Percentiles rank a stretch among this genome's conserved stretches.
These are phyloP conservation scores for Aphelinus certus DNA, from an alignment of 1,140 invertebrate species.

Conservation along the genomic window DNA sequence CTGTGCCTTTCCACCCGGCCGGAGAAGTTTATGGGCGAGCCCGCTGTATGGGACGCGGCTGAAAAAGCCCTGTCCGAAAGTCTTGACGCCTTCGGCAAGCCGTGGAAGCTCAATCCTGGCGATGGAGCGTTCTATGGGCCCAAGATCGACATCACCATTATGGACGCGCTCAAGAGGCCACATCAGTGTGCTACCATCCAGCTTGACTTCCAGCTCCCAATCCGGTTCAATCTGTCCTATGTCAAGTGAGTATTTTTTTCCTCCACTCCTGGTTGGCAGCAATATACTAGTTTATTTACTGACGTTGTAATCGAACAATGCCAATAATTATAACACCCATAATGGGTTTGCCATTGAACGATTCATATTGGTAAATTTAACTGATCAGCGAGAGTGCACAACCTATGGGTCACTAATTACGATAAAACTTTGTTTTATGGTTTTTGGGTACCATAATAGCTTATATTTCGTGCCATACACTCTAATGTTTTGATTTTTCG, in stretches of 20 bases:
- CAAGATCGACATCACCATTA: slow-evolving; percentile 99
- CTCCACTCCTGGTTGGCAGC: no score
- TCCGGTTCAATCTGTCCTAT: slow-evolving; percentile 88
- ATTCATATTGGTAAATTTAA: no score
- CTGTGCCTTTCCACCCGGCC: slow-evolving; percentile 93
- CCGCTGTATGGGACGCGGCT: slow-evolving; percentile 90
- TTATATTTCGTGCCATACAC: no score
- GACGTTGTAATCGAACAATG: no score
- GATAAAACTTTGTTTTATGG: no score
- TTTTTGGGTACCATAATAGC: no score
- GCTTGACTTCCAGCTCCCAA: slow-evolving; percentile 96
- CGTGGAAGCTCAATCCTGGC: slow-evolving; percentile 90
- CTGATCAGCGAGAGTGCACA: no score
- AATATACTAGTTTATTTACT: no score
- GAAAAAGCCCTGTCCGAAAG: slow-evolving; percentile 90
- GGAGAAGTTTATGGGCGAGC: slow-evolving; percentile 93
- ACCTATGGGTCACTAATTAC: no score
- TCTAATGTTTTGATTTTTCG: no score
- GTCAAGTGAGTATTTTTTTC: slow-evolving; percentile 69
- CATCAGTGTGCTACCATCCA: slow-evolving; percentile 99
- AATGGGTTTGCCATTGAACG: no score
- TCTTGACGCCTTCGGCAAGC: slow-evolving; percentile 84
- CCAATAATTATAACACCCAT: no score
- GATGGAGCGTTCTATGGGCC: slow-evolving; percentile 99
- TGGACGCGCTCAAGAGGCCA: slow-evolving; percentile 88